Percentiles rank a stretch among this genome's conserved stretches.
phyloP scores from a whole-genome alignment of 2,888 invertebrate species.

The Archips crataeganus region DNA sequence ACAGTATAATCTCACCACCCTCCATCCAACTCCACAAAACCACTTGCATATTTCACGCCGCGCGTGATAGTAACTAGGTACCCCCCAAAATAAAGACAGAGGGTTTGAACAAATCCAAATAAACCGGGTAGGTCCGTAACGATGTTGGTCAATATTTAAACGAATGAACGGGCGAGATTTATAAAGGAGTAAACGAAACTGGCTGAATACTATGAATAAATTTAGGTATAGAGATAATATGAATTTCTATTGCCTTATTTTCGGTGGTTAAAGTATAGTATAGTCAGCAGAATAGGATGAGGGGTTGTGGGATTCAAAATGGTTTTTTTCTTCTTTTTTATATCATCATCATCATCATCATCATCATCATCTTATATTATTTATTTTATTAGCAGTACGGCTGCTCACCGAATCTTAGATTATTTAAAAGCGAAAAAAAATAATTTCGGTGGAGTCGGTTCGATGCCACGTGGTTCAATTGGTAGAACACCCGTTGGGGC shows the following conservation, averaged over 20 bases:
- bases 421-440: no score
- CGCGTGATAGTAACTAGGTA: not conserved
- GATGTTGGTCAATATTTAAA: constrained; percentile 38
- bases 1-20: not conserved
- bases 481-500: no score
- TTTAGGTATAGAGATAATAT: constrained; percentile 35
- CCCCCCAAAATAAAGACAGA: constrained; percentile 34
- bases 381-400: no score
- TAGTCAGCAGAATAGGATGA: no score
- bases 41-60: constrained; percentile 23
- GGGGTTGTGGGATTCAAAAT: no score
- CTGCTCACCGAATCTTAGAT: no score
- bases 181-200: constrained; percentile 1
- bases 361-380: no score
- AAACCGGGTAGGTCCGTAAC: constrained; percentile 34
- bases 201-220: constrained; percentile 32
- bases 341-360: no score
- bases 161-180: constrained; percentile 25
- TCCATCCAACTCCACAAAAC: not conserved
- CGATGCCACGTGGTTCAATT: no score
- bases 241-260: constrained; percentile 38
- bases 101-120: constrained; percentile 31
- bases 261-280: not conserved
- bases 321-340: no score
- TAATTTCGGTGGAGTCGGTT: no score